These are phyloP conservation scores for Hippasteria phrygiana DNA, from an alignment of 53 echinoderm and acorn worm species.

Conservation along the genomic window DNA sequence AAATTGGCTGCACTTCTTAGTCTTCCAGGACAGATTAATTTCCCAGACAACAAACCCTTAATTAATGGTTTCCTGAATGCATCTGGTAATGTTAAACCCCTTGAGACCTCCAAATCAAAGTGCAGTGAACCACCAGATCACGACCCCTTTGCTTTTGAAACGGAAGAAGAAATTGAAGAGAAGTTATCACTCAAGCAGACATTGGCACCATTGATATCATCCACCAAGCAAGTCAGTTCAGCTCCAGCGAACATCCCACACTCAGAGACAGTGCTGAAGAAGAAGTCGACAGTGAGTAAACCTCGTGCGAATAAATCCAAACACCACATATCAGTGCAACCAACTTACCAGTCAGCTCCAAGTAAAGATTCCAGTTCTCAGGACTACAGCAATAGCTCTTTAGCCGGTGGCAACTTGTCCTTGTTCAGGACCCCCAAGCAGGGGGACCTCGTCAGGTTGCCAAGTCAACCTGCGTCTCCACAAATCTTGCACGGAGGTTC, in stretches of 20 bases:
- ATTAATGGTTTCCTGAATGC: conserved; percentile 48
- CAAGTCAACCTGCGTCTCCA: conserved; percentile 8
- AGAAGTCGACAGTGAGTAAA: conserved; percentile 14
- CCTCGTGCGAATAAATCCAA: conserved; percentile 73
- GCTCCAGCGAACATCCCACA: neutral
- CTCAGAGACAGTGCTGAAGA: neutral
- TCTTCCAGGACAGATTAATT: conserved; percentile 62
- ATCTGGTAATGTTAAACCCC: neutral
- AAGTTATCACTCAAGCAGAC: neutral
- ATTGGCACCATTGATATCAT: neutral
- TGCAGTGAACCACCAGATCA: conserved; percentile 13
- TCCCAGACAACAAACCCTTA: conserved; percentile 53
- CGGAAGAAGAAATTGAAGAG: conserved; percentile 32
- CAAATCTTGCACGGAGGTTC: neutral
- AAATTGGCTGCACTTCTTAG: conserved; percentile 72
- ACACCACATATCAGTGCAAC: conserved; percentile 44
- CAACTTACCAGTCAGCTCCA: neutral
- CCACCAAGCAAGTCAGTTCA: neutral
- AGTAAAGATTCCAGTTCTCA: neutral
- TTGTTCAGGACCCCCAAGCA: neutral
- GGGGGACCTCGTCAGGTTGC: neutral
- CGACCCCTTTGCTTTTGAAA: conserved; percentile 53
- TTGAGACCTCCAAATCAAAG: conserved; percentile 12
- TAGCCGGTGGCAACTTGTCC: neutral
- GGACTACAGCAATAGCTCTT: neutral